Base-by-base conservation (phyloP, 2,888 invertebrate genomes). In the Polyommatus iphigenia region DNA sequence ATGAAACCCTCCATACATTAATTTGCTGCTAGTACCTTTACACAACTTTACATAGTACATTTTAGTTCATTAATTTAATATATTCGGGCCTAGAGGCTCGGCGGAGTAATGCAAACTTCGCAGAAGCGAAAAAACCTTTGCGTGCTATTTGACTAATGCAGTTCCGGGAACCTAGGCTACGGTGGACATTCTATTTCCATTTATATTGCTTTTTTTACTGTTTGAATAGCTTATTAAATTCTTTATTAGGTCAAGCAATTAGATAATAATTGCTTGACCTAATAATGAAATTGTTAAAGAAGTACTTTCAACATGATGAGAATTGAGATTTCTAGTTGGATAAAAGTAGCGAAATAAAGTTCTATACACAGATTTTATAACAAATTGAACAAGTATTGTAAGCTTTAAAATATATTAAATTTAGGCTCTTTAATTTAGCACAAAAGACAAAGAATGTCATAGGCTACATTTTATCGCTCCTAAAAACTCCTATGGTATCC, bases 1-100 rank as follows among this genome's bases (percentile, higher is more conserved):
- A 2, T 24, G 24, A 32, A 32, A 32, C 32, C 32, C 32, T 32
- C 32, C 6, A 36, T 6, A 36, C 36, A 36, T 36, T 36, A 36
- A 36, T 6, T 6, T 36, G 7, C 36, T 36, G 10, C 10, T 41
- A 41, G 41, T 50, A 15, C 18, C 3, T 18, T 18, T 54, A 54
- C 59, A 59, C 59, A 20, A 18, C 59, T 67, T 13, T 10, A 15
- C 24, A 24, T 67, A 5, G 29, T 29, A 67, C 67, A 29, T 10
- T 67, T 67, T 67, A 76, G 62, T 54, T 50, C 36, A 77, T 73
- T 77, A 75, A 75, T 50, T 75, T 75, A 54, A 73, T 54, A 75
- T 29, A 75, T 75, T 50, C 75, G 29, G 50, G 29, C 24, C 15
- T 20, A 73, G 10, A 29, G 50, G 46, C 73, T 41, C 7, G 71